Conservation (phyloP, 2,113 vertebrate species). For the Gulo gulo region DNA sequence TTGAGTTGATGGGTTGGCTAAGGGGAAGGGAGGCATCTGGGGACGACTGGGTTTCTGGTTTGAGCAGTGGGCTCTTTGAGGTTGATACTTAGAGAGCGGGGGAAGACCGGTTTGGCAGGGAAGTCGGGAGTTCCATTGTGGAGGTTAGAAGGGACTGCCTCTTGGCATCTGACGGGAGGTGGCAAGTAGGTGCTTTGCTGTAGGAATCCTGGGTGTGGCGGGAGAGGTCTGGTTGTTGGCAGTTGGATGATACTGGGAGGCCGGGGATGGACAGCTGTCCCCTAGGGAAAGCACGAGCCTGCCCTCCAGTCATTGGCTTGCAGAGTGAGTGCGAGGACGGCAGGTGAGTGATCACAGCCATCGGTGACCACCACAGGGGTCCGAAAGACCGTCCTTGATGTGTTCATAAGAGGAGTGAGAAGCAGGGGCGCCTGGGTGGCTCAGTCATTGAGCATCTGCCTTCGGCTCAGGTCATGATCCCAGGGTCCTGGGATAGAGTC, state of each 20-base stretch:
- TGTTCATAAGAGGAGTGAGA: background rate
- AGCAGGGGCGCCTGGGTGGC: background rate
- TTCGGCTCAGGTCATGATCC: no score
- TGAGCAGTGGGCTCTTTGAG: background rate
- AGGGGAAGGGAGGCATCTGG: background rate
- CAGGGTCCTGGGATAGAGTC: no score
- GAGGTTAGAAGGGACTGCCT: background rate
- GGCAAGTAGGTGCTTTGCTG: no score
- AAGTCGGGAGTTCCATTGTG: background rate
- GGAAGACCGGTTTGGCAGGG: background rate
- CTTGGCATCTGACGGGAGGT: background rate
- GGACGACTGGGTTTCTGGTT: background rate
- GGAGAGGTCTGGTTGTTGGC: background rate
- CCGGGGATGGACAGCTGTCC: background rate
- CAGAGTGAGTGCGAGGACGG: background rate
- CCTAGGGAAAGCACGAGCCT: background rate
- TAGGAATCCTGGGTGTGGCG: background rate
- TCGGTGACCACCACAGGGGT: fast-evolving
- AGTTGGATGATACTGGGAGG: background rate
- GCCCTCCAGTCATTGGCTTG: background rate
- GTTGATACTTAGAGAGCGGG: background rate
- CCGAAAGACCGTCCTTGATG: background rate
- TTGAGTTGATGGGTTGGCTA: background rate
- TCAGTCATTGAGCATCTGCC: no score
- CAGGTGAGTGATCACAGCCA: background rate